Base-by-base conservation (phyloP, 30 jellyfish, hydroid and myxozoan genomes). In the Turritopsis rubra region DNA sequence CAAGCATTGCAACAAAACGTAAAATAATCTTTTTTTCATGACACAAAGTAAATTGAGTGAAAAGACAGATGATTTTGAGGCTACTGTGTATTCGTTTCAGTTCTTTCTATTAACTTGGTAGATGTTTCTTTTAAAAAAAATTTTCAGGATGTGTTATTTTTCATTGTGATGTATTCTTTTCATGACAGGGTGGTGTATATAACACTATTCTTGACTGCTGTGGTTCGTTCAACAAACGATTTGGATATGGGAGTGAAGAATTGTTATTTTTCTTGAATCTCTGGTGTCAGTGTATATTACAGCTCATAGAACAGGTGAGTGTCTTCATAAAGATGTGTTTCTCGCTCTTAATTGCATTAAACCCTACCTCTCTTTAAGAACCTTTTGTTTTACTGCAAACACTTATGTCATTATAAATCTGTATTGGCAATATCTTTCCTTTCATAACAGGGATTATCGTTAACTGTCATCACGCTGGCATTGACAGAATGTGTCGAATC, bases 211-310 rank as follows among this genome's bases (percentile, higher is more conserved):
- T n/a, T 68, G 77, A 68, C 30, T 68, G 28, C 30, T 68, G 77
- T 19, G 77, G 17, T 8, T 16, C 77, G 30, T 68, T 68, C 30
- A 0, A 7, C 30, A 68, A 68, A 22, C 9, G 31, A n/a, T 68
- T n/a, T 68, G 77, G 77, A n/a, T 68, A 68, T 1, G 77, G 77
- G 9, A n/a, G 23, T n/a, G 77, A 23, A 1, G 9, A 23, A 7
- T 68, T 0, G 9, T 68, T 68, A 19, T 68, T 68, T 19, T 68
- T 68, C 77, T 23, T 68, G 77, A 27, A 27, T 7, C 28, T n/a
- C 16, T 68, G 77, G 77, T 68, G 77, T 68, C 4, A 27, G 30
- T 68, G 77, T 19, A n/a, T 68, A n/a, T n/a, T 19, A 68, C 77
- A 68, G 30, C 30, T 68, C 9, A 16, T 68, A 7, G 30, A 68